Conservation (phyloP, 2,113 vertebrate genomes). For the Ptyas mucosa region DNA sequence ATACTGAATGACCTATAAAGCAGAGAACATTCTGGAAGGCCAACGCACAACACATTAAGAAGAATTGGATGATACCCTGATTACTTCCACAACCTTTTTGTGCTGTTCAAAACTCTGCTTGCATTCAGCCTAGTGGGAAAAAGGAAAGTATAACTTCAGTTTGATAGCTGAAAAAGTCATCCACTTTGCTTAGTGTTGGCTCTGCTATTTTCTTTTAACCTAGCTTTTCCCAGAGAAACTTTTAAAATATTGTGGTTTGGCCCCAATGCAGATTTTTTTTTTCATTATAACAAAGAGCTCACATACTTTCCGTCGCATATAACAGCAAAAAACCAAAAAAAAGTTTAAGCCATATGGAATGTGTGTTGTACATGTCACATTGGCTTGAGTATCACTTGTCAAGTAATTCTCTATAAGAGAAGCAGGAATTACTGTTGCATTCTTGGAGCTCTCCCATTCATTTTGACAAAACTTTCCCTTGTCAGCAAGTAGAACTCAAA, state of each 20-base stretch:
- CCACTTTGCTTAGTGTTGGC: slow-evolving; percentile 42
- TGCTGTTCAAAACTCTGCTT: slow-evolving; percentile 49
- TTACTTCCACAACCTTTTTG: slow-evolving; percentile 45
- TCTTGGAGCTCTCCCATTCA: neutral
- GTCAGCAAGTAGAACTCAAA: neutral
- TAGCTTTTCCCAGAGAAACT: slow-evolving; percentile 40
- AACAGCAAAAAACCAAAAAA: slow-evolving; percentile 39
- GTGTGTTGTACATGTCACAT: neutral
- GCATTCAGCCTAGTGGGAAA: slow-evolving; percentile 43
- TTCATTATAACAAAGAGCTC: slow-evolving; percentile 27
- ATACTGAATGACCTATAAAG: neutral
- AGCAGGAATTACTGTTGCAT: neutral
- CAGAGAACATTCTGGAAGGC: slow-evolving; percentile 44
- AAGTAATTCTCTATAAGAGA: neutral
- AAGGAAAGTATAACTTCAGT: slow-evolving; percentile 57
- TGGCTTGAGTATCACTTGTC: slow-evolving; percentile 36
- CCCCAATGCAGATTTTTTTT: slow-evolving; percentile 13
- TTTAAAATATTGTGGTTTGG: slow-evolving; percentile 29
- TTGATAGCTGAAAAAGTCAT: slow-evolving; percentile 58
- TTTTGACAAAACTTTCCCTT: neutral
- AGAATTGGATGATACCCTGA: slow-evolving; percentile 39
- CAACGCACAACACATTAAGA: slow-evolving; percentile 36
- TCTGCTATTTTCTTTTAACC: slow-evolving; percentile 28
- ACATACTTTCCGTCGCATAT: neutral
- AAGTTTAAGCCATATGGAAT: slow-evolving; percentile 9